Percentiles rank a stretch among this genome's conserved stretches.
These are phyloP conservation scores for Anarsia innoxiella DNA, from an alignment of 2,888 invertebrate species.

Conservation along the genomic window DNA sequence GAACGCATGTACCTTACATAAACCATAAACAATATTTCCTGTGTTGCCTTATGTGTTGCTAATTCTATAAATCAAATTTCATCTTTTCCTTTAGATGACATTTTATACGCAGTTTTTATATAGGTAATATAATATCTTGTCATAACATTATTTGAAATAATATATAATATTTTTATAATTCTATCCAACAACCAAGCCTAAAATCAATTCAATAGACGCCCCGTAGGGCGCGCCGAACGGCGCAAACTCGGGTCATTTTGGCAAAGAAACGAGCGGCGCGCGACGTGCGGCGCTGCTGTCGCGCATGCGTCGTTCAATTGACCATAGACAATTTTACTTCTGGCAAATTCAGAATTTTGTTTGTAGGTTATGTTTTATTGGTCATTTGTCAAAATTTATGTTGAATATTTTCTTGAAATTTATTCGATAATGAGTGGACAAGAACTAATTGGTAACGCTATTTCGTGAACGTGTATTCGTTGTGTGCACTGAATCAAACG, in stretches of 20 bases:
- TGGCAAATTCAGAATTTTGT: constrained; percentile 49
- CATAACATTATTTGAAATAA: no score
- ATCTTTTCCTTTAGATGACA: no score
- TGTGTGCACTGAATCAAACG: constrained; percentile 19
- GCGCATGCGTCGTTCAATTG: constrained; percentile 47
- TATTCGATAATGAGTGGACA: constrained; percentile 41
- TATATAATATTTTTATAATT: no score
- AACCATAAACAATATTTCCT: no score
- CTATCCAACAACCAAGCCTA: no score
- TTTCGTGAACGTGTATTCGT: constrained; percentile 24
- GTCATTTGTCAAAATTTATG: constrained; percentile 66
- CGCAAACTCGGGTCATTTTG: constrained; percentile 9
- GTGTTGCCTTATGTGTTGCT: no score
- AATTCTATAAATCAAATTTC: no score
- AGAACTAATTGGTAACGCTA: constrained; percentile 26
- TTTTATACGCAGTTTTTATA: no score
- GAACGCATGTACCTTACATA: no score
- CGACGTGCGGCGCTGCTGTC: constrained; percentile 29
- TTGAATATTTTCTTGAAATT: constrained; percentile 47
- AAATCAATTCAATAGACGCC: constrained; percentile 12
- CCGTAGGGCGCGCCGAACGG: constrained; percentile 2
- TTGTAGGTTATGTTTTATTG: constrained; percentile 70
- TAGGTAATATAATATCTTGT: no score
- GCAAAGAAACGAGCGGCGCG: constrained; percentile 1
- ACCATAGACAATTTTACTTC: constrained; percentile 53